Evolutionary conservation across 2,113 vertebrate species (phyloP), one percentile per base, ranked within the genome.

Genomic region (Ochotona curzoniae): DNA sequence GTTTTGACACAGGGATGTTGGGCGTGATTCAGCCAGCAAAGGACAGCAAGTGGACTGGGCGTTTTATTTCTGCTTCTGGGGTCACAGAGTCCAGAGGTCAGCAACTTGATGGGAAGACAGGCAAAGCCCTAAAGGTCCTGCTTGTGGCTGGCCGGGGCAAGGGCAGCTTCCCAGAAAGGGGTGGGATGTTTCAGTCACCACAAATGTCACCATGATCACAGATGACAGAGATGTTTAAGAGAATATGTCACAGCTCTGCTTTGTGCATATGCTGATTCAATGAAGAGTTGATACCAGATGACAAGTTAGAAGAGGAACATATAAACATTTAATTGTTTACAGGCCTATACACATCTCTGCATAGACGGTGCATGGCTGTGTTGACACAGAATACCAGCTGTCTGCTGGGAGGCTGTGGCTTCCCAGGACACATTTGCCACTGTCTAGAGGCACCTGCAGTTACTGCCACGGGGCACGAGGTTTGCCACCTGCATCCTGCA

Each of bases 191-290:
- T 93, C 51, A 88, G 63, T 93, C 76, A 83, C 71, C 76, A 86
- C 91, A 89, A 93, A 93, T 95, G 93, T 93, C 95, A 95, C 89
- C 83, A 93, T 96, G 95, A 95, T 93, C 91, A 94, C 95, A 97
- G 93, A 96, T 95, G 94, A 96, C 95, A 94, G 95, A 96, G 94
- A 92, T 93, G 94, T 96, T 96, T 96, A 96, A 95, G 93, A 94
- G 91, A 97, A 95, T 93, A 95, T 95, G 94, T 91, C 95, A 94
- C 89, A 89, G 94, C 93, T 96, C 96, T 94, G 87, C 91, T 96
- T 69, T 61, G 67, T 91, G 64, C 95, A 94, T 96, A 96, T 96
- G 95, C 89, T 93, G 96, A 96, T 94, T 73, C 76, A 96, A 73
- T 64, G 79, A 86, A 92, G 94, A 96, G 91, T 96, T 96, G 95